Conservation (phyloP, 2,888 invertebrate genomes). For the Melikaiella ostensackeni region DNA sequence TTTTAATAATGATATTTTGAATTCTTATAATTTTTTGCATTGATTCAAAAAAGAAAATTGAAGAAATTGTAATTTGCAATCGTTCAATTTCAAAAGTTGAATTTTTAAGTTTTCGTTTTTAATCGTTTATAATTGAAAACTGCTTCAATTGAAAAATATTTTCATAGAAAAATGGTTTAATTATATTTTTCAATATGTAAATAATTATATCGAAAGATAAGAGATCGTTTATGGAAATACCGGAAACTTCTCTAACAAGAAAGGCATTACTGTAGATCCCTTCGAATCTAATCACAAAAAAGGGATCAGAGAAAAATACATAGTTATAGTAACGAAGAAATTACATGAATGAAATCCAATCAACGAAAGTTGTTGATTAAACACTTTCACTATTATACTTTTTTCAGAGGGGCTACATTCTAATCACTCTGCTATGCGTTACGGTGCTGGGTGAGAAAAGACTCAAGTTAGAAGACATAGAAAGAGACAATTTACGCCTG, state of each 20-base stretch:
- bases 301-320: background rate
- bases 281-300: background rate
- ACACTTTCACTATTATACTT: conserved; percentile 21
- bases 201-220: too few species aligned
- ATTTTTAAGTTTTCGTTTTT: too few species aligned
- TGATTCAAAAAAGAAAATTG: too few species aligned
- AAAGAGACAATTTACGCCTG: conserved; percentile 83
- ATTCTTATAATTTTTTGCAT: too few species aligned
- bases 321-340: background rate
- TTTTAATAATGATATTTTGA: too few species aligned
- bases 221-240: background rate
- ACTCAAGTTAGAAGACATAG: conserved; percentile 86
- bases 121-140: too few species aligned
- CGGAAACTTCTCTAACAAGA: too few species aligned
- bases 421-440: conserved; percentile 61
- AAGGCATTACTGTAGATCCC: background rate
- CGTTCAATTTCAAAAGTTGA: too few species aligned
- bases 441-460: conserved; percentile 80
- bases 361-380: background rate
- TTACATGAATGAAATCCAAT: background rate
- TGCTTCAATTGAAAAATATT: too few species aligned
- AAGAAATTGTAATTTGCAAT: too few species aligned
- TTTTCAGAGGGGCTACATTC: conserved; percentile 64
- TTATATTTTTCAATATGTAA: too few species aligned
- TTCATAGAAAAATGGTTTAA: too few species aligned